Percentiles rank a stretch among this genome's conserved stretches.
These are phyloP conservation scores for Myodes glareolus DNA, from an alignment of 2,113 vertebrate species.

Conservation along the genomic window DNA sequence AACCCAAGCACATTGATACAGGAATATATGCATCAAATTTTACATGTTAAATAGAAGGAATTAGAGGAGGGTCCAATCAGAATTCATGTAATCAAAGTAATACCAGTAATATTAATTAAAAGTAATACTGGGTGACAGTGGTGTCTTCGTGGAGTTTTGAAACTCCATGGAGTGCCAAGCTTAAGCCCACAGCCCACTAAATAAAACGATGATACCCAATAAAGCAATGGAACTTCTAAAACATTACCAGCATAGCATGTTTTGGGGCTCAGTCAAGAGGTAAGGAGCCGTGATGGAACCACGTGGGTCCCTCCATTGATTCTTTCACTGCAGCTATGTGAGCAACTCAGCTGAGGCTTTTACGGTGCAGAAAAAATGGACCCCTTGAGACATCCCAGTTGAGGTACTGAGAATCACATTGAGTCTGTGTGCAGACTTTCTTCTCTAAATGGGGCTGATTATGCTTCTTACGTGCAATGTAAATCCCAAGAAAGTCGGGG, in stretches of 20 bases:
- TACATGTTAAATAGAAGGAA: background rate
- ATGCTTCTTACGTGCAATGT: background rate
- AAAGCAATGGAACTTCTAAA: background rate
- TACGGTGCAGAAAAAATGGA: background rate
- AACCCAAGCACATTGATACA: background rate
- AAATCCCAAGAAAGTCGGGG: background rate
- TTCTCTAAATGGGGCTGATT: background rate
- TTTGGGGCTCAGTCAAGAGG: background rate
- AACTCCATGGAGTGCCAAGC: background rate
- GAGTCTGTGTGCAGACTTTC: background rate
- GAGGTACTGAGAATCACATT: background rate
- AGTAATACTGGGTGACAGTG: background rate
- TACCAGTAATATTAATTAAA: too few species aligned
- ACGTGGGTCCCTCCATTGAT: background rate
- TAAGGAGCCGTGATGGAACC: background rate
- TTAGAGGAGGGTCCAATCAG: background rate
- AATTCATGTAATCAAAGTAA: background rate
- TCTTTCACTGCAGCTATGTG: background rate
- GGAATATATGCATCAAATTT: background rate
- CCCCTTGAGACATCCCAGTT: background rate
- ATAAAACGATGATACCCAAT: background rate
- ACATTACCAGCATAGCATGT: background rate
- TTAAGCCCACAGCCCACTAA: background rate
- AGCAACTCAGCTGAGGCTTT: background rate
- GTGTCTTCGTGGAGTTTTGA: background rate